Evolutionary conservation across 2,113 vertebrate genomes (phyloP).

Genomic region (Phaethornis superciliosus): DNA sequence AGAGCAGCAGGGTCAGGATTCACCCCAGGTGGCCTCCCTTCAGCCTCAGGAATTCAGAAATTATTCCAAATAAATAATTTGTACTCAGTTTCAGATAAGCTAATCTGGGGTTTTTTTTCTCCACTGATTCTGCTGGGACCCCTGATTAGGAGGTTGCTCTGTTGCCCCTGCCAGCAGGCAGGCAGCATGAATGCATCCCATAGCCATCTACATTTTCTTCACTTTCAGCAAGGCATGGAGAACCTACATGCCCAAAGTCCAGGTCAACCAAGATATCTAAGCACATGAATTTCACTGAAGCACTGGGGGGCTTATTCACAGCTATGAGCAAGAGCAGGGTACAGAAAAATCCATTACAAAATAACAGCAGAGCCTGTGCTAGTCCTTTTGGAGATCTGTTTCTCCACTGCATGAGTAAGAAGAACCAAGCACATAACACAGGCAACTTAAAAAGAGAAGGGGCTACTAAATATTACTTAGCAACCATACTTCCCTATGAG

Average conservation of each 20-base stretch:
- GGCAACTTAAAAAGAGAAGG: neutral
- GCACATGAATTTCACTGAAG: neutral
- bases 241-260: neutral
- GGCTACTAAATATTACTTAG: neutral
- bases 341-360: neutral
- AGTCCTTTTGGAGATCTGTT: neutral
- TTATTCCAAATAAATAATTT: neutral
- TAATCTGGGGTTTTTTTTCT: neutral
- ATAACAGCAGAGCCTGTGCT: neutral
- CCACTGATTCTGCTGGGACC: neutral
- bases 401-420: neutral
- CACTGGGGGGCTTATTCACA: neutral
- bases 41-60: neutral
- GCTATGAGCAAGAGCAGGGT: neutral
- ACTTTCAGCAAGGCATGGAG: neutral
- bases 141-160: neutral
- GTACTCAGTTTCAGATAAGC: neutral
- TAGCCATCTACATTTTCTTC: neutral
- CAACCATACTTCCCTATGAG: neutral
- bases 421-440: neutral
- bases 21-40: neutral
- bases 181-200: neutral
- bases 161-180: neutral
- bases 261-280: neutral
- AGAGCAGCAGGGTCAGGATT: neutral